Evolutionary conservation across 2,113 vertebrate genomes (phyloP).

Genomic region (Bolborhynchus lineola): DNA sequence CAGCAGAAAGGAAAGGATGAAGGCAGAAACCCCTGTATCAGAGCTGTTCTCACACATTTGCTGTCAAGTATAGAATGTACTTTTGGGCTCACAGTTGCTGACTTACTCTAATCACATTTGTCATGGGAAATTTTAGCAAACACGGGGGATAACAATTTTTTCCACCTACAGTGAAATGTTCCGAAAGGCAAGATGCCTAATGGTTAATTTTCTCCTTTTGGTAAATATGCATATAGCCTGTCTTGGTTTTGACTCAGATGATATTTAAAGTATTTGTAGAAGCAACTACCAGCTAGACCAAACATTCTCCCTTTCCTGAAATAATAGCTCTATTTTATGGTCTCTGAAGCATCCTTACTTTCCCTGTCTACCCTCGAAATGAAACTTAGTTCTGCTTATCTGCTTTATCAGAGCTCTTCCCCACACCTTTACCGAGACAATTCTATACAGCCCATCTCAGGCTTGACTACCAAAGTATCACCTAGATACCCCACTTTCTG

Average conservation of each 20-base stretch:
- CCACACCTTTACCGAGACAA: not conserved
- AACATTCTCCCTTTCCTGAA: not conserved
- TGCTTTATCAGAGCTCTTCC: not conserved
- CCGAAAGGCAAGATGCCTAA: not conserved
- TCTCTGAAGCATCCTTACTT: not conserved
- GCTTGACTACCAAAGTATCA: not conserved
- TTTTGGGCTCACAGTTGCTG: not conserved
- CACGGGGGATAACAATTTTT: not conserved
- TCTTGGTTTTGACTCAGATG: not conserved
- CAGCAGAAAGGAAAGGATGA: not conserved
- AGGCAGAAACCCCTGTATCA: not conserved
- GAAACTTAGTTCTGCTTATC: not conserved
- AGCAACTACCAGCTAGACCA: not conserved
- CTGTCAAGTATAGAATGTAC: not conserved
- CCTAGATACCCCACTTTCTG: not conserved
- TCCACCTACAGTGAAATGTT: not conserved
- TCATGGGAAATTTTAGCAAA: not conserved
- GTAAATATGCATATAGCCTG: not conserved
- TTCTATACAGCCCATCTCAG: not conserved
- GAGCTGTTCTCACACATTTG: not conserved
- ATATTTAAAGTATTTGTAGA: constrained; percentile 38
- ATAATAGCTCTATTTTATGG: not conserved
- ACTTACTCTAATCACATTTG: not conserved
- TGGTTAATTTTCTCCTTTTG: not conserved
- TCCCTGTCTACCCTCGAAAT: not conserved